Percentiles rank a stretch among this genome's conserved stretches.
Conservation (phyloP, 2,113 vertebrate species). For the Puma concolor region DNA sequence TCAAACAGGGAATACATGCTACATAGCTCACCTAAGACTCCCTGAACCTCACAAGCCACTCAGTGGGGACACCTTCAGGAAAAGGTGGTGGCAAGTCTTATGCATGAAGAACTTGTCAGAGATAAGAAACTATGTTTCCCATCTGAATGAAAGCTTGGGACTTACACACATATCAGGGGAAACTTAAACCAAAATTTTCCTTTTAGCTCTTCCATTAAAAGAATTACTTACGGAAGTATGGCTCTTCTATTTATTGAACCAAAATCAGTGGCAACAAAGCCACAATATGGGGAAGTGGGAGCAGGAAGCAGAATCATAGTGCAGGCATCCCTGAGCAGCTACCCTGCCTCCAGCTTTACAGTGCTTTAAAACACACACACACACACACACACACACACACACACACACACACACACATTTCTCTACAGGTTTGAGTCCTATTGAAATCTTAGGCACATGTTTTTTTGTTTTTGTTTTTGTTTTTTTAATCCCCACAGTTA, state of each 20-base stretch:
- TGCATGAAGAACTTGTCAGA: background rate
- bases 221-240: background rate
- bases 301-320: background rate
- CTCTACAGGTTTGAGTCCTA: background rate
- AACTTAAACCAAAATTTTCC: background rate
- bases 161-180: background rate
- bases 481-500: background rate
- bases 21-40: too few relatives aligned
- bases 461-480: background rate
- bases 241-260: background rate
- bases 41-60: background rate
- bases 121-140: background rate
- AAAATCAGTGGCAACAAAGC: background rate
- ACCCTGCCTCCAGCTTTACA: background rate
- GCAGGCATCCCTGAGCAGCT: background rate
- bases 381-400: too few relatives aligned
- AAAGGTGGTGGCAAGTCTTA: background rate
- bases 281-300: accelerated
- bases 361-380: background rate
- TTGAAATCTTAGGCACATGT: background rate
- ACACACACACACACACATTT: background rate
- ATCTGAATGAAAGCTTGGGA: accelerated
- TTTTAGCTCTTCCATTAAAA: background rate
- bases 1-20: background rate
- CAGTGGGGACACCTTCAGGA: background rate